phyloP scores from a whole-genome alignment of 2,888 invertebrate species.

The Dasysyrphus tricinctus region DNA sequence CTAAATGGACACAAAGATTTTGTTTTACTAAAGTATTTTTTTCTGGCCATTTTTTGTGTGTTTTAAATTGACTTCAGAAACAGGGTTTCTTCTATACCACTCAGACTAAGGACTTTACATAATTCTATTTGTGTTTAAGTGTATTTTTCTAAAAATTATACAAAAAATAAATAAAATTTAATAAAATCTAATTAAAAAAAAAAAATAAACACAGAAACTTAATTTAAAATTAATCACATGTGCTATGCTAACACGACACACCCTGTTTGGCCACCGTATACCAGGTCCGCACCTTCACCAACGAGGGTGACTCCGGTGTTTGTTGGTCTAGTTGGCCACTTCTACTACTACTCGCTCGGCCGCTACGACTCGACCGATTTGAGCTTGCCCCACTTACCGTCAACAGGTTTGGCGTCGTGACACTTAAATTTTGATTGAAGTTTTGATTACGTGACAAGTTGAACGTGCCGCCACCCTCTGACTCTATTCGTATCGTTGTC shows the following conservation, averaged over 20 bases:
- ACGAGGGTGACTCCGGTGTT: slow-evolving; percentile 82
- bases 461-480: slow-evolving; percentile 59
- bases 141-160: slow-evolving; percentile 20
- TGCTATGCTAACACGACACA: slow-evolving; percentile 81
- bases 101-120: slow-evolving; percentile 1
- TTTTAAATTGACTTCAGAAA: background rate
- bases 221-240: slow-evolving; percentile 54
- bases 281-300: slow-evolving; percentile 83
- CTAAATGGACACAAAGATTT: slow-evolving; percentile 29
- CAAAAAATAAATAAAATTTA: background rate
- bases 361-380: slow-evolving; percentile 73
- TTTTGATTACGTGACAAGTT: slow-evolving; percentile 72
- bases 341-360: slow-evolving; percentile 72
- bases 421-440: slow-evolving; percentile 76
- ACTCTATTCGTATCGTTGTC: slow-evolving; percentile 73
- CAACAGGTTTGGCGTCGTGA: slow-evolving; percentile 67
- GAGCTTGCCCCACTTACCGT: slow-evolving; percentile 73
- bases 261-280: slow-evolving; percentile 84
- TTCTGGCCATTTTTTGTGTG: slow-evolving; percentile 4
- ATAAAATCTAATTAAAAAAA: slow-evolving; percentile 16
- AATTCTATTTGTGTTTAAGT: background rate
- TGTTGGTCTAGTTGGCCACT: slow-evolving; percentile 74
- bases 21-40: background rate
- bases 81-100: background rate
- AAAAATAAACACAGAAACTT: slow-evolving; percentile 17